These are phyloP conservation scores for Corbicula japonica DNA, from an alignment of 2,888 invertebrate genomes.

Conservation along the genomic window DNA sequence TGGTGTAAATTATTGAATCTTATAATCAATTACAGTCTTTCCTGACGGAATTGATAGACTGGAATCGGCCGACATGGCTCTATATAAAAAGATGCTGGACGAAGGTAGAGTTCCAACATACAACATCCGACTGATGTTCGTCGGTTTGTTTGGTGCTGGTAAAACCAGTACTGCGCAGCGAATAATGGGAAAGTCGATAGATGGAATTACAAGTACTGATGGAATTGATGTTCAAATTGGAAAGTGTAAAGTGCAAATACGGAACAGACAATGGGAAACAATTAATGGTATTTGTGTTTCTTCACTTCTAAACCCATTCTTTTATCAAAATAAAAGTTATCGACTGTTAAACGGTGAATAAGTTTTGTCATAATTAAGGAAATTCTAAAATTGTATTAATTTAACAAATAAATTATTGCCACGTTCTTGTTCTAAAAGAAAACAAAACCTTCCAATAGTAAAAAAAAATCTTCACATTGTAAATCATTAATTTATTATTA, in stretches of 20 bases:
- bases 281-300: slow-evolving; percentile 31
- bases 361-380: not conserved
- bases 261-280: slow-evolving; percentile 37
- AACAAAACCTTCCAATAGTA: too few species aligned
- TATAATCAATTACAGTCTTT: slow-evolving; percentile 7
- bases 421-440: too few species aligned
- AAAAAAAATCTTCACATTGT: too few species aligned
- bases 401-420: not conserved
- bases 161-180: slow-evolving; percentile 48
- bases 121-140: slow-evolving; percentile 58
- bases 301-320: not conserved
- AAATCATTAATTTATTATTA: too few species aligned
- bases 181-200: slow-evolving; percentile 51
- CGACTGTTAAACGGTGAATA: not conserved
- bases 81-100: slow-evolving; percentile 46
- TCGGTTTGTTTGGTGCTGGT: slow-evolving; percentile 53
- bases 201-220: slow-evolving; percentile 51
- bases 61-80: slow-evolving; percentile 38
- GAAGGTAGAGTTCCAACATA: slow-evolving; percentile 38
- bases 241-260: slow-evolving; percentile 43
- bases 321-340: not conserved
- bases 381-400: not conserved
- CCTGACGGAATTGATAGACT: slow-evolving; percentile 44
- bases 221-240: slow-evolving; percentile 62
- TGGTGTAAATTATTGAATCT: too few species aligned